These are phyloP conservation scores for Stenichneumon culpator DNA, from an alignment of 2,888 invertebrate genomes.

Conservation along the genomic window DNA sequence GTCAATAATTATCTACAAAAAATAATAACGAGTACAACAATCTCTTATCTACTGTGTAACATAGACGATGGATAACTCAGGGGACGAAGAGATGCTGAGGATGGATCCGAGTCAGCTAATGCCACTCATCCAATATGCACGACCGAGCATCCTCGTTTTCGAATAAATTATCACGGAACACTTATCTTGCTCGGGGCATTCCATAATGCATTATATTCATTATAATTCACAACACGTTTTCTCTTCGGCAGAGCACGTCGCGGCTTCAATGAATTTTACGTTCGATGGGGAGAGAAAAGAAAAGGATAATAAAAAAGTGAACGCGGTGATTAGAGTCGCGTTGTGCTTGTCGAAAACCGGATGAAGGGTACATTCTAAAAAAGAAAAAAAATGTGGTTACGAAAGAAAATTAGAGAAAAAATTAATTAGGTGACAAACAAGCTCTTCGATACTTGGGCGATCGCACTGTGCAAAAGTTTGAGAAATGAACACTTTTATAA, in stretches of 20 bases:
- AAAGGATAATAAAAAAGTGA: background rate
- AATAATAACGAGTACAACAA: background rate
- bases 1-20: slow-evolving; percentile 31
- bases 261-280: slow-evolving; percentile 36
- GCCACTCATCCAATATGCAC: slow-evolving; percentile 43
- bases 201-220: slow-evolving; percentile 57
- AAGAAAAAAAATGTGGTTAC: background rate
- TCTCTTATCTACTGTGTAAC: slow-evolving; percentile 30
- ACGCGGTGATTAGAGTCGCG: background rate
- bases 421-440: background rate
- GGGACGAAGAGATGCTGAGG: background rate
- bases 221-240: slow-evolving; percentile 52
- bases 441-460: slow-evolving; percentile 12
- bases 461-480: slow-evolving; percentile 1
- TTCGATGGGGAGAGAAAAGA: slow-evolving; percentile 20
- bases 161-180: slow-evolving; percentile 53
- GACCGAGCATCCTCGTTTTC: slow-evolving; percentile 50
- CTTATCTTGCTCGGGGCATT: slow-evolving; percentile 61
- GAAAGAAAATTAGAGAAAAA: background rate
- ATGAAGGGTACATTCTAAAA: background rate
- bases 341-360: background rate
- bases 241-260: slow-evolving; percentile 19
- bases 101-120: slow-evolving; percentile 33
- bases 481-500: background rate
- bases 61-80: slow-evolving; percentile 20